Conservation (phyloP, 2,113 vertebrate genomes). For the Cebidichthys violaceus region DNA sequence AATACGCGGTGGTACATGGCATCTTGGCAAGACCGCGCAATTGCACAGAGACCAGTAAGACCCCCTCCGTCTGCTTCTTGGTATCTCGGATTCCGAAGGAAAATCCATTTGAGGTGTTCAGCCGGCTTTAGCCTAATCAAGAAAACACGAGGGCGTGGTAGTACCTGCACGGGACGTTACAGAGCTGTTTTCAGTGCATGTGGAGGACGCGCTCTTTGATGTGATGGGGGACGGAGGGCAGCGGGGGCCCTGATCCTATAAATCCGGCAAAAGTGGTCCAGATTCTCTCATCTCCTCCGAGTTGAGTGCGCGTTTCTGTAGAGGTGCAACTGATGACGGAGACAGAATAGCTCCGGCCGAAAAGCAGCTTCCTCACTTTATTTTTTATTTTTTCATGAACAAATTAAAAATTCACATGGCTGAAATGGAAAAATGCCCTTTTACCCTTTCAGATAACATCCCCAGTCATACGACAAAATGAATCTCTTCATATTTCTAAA, state of each 20-base stretch:
- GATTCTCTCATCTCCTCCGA: slow-evolving; percentile 23
- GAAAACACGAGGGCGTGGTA: neutral
- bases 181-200: neutral
- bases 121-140: slow-evolving; percentile 1
- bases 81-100: neutral
- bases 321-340: slow-evolving; percentile 4
- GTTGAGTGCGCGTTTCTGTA: neutral
- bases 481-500: no score
- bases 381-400: slow-evolving; percentile 2
- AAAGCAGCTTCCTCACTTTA: slow-evolving; percentile 18
- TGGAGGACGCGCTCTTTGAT: slow-evolving; percentile 14
- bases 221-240: slow-evolving; percentile 6
- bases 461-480: no score
- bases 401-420: no score
- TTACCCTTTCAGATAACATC: no score
- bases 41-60: slow-evolving; percentile 19
- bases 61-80: slow-evolving; percentile 42
- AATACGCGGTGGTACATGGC: neutral
- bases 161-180: neutral
- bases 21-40: slow-evolving; percentile 15
- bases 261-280: slow-evolving; percentile 27
- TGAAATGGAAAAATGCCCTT: no score
- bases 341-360: slow-evolving; percentile 22
- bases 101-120: slow-evolving; percentile 38
- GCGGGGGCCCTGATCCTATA: neutral